Percentiles rank a stretch among this genome's conserved stretches.
Conservation (phyloP, 92 coral and sea anemone genomes). For the Epizoanthus ramosus region DNA sequence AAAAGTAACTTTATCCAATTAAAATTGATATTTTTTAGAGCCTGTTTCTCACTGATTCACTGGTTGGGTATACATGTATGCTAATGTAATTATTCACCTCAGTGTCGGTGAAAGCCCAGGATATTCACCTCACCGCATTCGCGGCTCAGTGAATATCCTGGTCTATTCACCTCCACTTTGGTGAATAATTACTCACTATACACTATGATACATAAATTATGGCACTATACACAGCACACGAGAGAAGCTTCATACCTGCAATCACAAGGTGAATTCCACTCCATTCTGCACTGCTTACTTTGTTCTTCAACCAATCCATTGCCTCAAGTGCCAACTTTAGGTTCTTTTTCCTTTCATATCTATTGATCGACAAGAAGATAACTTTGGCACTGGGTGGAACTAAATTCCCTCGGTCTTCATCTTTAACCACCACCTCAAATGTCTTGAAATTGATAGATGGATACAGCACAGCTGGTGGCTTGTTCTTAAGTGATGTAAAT, state of each 20-base stretch:
- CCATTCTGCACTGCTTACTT: slow-evolving; percentile 72
- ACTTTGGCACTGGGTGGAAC: slow-evolving; percentile 82
- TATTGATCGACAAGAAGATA: slow-evolving; percentile 90
- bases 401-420: slow-evolving; percentile 55
- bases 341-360: slow-evolving; percentile 96
- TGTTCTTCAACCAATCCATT: slow-evolving; percentile 74
- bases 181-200: too few species aligned
- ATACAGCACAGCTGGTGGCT: slow-evolving; percentile 79
- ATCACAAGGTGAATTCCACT: slow-evolving; percentile 78
- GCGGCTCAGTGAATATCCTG: too few species aligned
- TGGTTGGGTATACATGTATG: too few species aligned
- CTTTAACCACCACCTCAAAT: slow-evolving; percentile 64
- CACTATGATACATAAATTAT: too few species aligned
- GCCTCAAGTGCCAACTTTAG: slow-evolving; percentile 87
- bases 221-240: neutral
- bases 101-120: too few species aligned
- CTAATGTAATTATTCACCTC: too few species aligned
- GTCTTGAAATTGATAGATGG: slow-evolving; percentile 91
- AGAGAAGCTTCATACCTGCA: slow-evolving; percentile 69
- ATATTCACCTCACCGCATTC: too few species aligned
- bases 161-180: too few species aligned
- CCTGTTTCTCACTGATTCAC: too few species aligned
- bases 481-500: slow-evolving; percentile 68
- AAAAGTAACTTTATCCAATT: too few species aligned
- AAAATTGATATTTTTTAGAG: too few species aligned